Percentiles rank a stretch among this genome's conserved stretches.
phyloP scores from a whole-genome alignment of 2,888 invertebrate genomes.

The Caradrina kadenii region DNA sequence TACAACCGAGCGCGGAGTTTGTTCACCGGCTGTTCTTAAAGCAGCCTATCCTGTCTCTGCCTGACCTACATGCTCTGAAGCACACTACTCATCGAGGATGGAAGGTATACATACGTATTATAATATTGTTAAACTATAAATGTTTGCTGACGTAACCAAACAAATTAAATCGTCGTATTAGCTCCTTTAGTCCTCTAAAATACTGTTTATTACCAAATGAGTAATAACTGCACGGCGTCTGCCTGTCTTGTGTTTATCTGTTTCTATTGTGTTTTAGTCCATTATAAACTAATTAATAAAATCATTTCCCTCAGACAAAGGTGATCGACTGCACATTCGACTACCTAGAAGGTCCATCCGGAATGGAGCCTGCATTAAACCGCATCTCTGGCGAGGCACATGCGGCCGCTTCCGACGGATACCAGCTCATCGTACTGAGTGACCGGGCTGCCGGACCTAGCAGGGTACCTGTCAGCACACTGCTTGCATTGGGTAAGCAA shows the following conservation, averaged over 20 bases:
- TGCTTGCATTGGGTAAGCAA: constrained; percentile 76
- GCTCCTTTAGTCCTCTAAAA: no score
- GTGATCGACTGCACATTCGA: constrained; percentile 97
- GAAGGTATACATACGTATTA: constrained; percentile 86
- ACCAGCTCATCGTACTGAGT: constrained; percentile 96
- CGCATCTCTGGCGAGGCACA: constrained; percentile 95
- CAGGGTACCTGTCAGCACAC: constrained; percentile 70
- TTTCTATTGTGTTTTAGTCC: no score
- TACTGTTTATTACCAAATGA: no score
- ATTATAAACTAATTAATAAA: no score
- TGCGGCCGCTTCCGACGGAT: constrained; percentile 94
- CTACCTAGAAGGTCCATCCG: constrained; percentile 93
- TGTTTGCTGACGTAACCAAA: no score
- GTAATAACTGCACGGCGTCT: no score
- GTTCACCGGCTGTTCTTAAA: constrained; percentile 97
- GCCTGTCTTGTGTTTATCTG: no score
- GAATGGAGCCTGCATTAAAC: constrained; percentile 95
- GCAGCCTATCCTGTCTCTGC: constrained; percentile 98
- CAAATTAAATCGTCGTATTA: no score
- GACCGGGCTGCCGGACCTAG: constrained; percentile 93
- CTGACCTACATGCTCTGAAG: constrained; percentile 97
- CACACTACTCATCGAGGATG: constrained; percentile 96
- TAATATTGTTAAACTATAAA: no score
- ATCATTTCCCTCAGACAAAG: constrained; percentile 88
- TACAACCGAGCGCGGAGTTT: constrained; percentile 96